Evolutionary conservation across 2,113 vertebrate species (phyloP).

Genomic region (Xiphophorus maculatus): DNA sequence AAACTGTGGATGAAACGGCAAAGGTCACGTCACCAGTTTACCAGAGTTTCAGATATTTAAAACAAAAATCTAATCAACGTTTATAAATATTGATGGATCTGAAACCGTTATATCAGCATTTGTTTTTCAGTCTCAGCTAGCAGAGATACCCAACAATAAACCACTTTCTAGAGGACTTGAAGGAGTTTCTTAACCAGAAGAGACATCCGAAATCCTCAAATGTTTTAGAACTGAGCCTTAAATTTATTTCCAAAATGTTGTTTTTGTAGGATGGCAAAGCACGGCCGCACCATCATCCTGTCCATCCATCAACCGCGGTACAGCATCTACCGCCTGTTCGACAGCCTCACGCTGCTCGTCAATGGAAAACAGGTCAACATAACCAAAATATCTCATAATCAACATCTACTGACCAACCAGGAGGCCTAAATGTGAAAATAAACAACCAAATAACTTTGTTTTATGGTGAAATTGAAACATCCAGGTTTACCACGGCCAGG

Average conservation of each 20-base stretch:
- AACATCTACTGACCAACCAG: not conserved
- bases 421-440: not conserved
- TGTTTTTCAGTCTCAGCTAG: no score
- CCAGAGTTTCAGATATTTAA: no score
- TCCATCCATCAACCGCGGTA: conserved; percentile 97
- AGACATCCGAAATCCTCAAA: no score
- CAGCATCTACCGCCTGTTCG: conserved; percentile 92
- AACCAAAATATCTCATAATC: no score
- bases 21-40: no score
- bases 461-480: conserved; percentile 34
- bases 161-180: no score
- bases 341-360: conserved; percentile 74
- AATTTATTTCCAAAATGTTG: not conserved
- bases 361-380: conserved; percentile 64
- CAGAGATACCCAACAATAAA: no score
- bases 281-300: conserved; percentile 90
- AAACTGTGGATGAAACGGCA: no score
- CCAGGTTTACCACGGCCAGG: conserved; percentile 87
- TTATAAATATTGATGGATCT: no score
- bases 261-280: conserved; percentile 82
- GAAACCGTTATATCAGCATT: no score
- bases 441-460: not conserved
- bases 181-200: no score
- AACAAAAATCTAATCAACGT: no score
- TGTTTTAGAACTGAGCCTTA: not conserved